Evolutionary conservation across 2,888 invertebrate species (phyloP), one percentile per base, ranked within the genome.

Genomic region (Acleris emargana): DNA sequence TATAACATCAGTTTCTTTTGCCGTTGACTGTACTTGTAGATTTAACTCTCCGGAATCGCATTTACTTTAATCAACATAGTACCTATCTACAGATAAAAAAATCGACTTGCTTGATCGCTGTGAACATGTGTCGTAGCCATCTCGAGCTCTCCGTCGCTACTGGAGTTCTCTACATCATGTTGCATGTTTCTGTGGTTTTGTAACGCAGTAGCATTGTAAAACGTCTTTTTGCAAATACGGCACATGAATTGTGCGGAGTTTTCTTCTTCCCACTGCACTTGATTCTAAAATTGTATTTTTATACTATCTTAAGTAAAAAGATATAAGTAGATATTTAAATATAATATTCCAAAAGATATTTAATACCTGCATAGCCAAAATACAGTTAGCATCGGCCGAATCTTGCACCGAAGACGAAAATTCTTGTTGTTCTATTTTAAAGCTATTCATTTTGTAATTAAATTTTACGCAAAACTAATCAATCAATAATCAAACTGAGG

Each of bases 121-220:
- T 25, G 53, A 16, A 17, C 32, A 13, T 50, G 50, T 20, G 47
- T 4, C 64, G 54, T 43, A 17, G 54, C 64, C 53, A 2, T 64
- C 9, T 67, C 60, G 5, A 74, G 74, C 28, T 77, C 84, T 18
- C 70, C 73, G 1, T 87, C 87, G 49, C 79, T 81, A 17, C 74
- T 73, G 0, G 80, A 78, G 1, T 71, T 72, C 20, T 81, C 81
- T 0, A 71, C 76, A 49, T 89, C 88, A 25, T 92, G 92, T 38
- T 91, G 87, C 13, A 82, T 79, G 45, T 87, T 89, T 64, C 77
- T 84, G 71, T 92, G 92, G 70, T 91, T 91, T 70, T 85, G 83
- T 45, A 92, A 74, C 1, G 92, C 91, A 2, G 69, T 79, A 7
- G 80, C 81, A 62, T 89, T 91, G 70, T 89, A 89, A 71, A 91